These are phyloP conservation scores for Pyrocoelia pectoralis DNA, from an alignment of 2,888 invertebrate genomes.

Conservation along the genomic window DNA sequence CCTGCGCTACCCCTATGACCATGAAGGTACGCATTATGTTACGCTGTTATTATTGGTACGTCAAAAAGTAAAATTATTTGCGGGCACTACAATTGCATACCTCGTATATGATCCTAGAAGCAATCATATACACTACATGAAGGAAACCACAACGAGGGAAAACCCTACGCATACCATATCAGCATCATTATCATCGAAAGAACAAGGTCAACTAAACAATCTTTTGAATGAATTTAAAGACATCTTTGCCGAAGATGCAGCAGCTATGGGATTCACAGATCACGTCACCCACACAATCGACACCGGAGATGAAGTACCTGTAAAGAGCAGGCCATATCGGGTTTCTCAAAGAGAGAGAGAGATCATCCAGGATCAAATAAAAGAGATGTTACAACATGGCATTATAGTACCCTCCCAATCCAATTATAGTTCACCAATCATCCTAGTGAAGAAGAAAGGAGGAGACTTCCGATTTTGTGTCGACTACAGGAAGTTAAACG, in stretches of 20 bases:
- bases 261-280: not conserved
- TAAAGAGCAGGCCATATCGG: not conserved
- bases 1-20: not conserved
- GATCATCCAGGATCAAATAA: not conserved
- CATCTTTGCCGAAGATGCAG: not conserved
- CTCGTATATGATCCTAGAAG: too few species aligned
- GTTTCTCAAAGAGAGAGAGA: conserved; percentile 2
- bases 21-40: not conserved
- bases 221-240: not conserved
- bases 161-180: not conserved
- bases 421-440: not conserved
- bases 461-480: conserved; percentile 32
- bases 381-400: not conserved
- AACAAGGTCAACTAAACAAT: not conserved
- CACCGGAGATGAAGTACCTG: not conserved
- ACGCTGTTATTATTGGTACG: not conserved
- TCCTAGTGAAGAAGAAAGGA: not conserved
- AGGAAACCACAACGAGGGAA: too few species aligned
- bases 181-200: not conserved
- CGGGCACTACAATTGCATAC: not conserved
- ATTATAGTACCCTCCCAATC: not conserved
- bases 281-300: not conserved
- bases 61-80: not conserved
- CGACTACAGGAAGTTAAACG: conserved; percentile 34
- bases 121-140: too few species aligned